Base-by-base conservation (phyloP, 2,797 vertebrate species). In the Sylvia borin region DNA sequence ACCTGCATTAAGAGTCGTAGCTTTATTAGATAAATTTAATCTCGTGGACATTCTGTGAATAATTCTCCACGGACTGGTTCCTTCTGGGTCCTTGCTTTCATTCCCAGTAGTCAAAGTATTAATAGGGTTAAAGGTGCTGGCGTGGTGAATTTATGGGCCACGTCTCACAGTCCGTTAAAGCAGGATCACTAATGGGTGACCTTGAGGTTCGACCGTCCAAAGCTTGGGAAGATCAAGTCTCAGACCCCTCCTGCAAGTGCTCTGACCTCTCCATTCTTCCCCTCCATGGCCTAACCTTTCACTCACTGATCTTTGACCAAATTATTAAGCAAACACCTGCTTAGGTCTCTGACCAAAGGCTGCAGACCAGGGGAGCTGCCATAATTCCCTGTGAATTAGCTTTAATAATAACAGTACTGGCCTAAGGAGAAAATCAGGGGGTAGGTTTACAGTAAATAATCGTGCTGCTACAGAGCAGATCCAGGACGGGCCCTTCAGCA, bases 151-250 rank as follows among this genome's bases (percentile, higher is more conserved):
- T 99, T 99, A 99, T 99, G 98, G 98, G 98, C 86, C 98, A 98
- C 97, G 95, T 98, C 98, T 98, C 98, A 94, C 97, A 97, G 98
- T 97, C 98, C 96, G 98, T 98, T 98, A 97, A 98, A 98, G 97
- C 98, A 97, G 97, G 99, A 99, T 98, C 99, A 99, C 99, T 99
- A 99, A 99, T 99, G 99, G 99, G 98, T 99, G 99, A 99, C 99
- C 99, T 99, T 99, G 99, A 98, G 99, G 98, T 99, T 99, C 97
- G 97, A 98, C 98, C 98, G 19, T 98, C 98, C 98, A 99, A 99
- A 98, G 98, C 99, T 98, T 93, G 47, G 98, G 98, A 98, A 99
- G 98, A 99, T 99, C 98, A 98, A 98, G 98, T 99, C 98, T 98
- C 99, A 99, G 95, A 96, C 97, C 97, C 98, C 98, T 98, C 97